Evolutionary conservation across 1,140 invertebrate species (phyloP).

Genomic region (Eubasilissa regina): DNA sequence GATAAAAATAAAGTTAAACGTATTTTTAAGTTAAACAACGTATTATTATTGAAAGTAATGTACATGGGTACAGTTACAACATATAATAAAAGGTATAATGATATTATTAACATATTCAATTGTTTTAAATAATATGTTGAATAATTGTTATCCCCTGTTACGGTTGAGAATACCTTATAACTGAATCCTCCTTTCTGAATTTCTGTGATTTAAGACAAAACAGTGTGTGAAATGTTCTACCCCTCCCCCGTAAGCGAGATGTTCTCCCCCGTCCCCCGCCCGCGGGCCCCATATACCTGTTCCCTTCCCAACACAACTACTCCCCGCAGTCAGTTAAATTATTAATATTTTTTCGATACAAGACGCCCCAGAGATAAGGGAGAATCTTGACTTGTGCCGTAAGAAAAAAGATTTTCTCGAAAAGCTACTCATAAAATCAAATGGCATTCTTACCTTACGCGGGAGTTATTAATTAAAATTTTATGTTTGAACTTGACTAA

Average conservation of each 20-base stretch:
- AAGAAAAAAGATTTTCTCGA: constrained; percentile 5
- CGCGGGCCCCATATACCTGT: constrained; percentile 54
- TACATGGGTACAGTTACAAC: too few relatives aligned
- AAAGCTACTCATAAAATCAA: too few relatives aligned
- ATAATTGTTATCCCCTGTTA: background rate
- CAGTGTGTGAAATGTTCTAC: constrained; percentile 19
- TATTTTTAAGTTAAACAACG: too few relatives aligned
- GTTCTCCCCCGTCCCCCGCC: constrained; percentile 9
- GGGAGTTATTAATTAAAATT: too few relatives aligned
- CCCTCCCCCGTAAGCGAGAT: background rate
- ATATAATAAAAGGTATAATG: too few relatives aligned
- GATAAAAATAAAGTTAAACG: too few relatives aligned
- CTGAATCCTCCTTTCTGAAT: background rate
- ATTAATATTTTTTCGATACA: constrained; percentile 62
- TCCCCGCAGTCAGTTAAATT: constrained; percentile 60
- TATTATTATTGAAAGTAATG: too few relatives aligned
- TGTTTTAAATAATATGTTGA: too few relatives aligned
- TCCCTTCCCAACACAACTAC: constrained; percentile 50
- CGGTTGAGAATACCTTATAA: background rate
- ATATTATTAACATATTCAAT: too few relatives aligned
- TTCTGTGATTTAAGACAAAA: constrained; percentile 38
- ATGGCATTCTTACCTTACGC: too few relatives aligned
- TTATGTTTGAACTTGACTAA: too few relatives aligned
- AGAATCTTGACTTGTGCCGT: constrained; percentile 33
- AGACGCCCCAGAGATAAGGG: constrained; percentile 51